Percentiles rank a stretch among this genome's conserved stretches.
Conservation (phyloP, 2,113 vertebrate genomes). For the Corythoichthys haematopterus region DNA sequence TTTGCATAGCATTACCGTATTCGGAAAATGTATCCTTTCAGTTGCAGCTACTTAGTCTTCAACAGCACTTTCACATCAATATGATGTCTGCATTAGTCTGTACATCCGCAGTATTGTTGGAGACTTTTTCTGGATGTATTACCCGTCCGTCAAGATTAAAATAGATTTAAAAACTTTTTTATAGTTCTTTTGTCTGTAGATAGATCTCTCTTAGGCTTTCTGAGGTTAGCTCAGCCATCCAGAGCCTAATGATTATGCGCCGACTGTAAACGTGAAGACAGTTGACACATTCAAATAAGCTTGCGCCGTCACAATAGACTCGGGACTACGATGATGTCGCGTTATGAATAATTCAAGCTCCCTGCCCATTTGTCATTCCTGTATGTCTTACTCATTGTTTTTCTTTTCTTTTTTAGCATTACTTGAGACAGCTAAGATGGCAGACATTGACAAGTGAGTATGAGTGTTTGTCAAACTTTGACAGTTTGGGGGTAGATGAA, state of each 20-base stretch:
- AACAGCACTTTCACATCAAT: slow-evolving; percentile 35
- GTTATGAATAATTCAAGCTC: slow-evolving; percentile 2
- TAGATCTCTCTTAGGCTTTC: background rate
- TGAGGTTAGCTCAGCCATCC: background rate
- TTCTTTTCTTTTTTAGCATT: slow-evolving; percentile 39
- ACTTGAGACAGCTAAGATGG: slow-evolving; percentile 77
- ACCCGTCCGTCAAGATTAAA: too few relatives aligned
- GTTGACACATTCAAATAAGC: background rate
- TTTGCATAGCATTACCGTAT: slow-evolving; percentile 4
- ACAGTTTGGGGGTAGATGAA: background rate
- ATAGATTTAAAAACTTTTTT: background rate
- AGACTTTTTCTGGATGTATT: background rate
- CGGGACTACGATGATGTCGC: background rate
- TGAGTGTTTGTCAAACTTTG: background rate
- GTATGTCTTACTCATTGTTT: background rate
- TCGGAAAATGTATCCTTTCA: background rate
- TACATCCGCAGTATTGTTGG: background rate
- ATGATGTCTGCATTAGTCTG: slow-evolving; percentile 8
- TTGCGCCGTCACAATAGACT: background rate
- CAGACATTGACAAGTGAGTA: slow-evolving; percentile 97
- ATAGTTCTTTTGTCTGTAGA: background rate
- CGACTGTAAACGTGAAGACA: background rate
- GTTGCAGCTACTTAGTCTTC: slow-evolving; percentile 23
- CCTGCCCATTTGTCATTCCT: background rate
- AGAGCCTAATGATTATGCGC: background rate